phyloP scores from a whole-genome alignment of 2,797 vertebrate species.

The Luscinia luscinia region DNA sequence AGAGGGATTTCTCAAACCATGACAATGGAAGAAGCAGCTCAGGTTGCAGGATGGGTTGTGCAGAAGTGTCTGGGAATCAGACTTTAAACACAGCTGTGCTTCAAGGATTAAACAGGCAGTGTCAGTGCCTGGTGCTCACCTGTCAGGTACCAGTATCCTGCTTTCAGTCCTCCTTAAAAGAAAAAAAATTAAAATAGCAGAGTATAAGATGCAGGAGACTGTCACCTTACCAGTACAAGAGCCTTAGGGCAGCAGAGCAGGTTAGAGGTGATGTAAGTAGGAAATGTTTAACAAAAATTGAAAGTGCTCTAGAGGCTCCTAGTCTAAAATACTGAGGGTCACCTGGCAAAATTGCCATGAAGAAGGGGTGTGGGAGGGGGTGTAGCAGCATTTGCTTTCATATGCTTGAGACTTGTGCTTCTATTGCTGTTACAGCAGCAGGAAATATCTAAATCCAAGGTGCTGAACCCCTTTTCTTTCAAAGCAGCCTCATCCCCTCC shows the following conservation, averaged over 20 bases:
- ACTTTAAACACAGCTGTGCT: not conserved
- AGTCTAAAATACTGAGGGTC: not conserved
- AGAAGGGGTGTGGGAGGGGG: fast-evolving
- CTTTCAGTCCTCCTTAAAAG: not conserved
- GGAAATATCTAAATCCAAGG: not conserved
- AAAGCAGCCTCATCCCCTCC: not conserved
- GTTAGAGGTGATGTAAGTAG: not conserved
- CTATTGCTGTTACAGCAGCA: not conserved
- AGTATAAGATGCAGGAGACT: not conserved
- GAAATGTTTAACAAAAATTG: not conserved
- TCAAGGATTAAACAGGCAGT: not conserved
- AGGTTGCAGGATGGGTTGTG: not conserved
- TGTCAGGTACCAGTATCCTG: not conserved
- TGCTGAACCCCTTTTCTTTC: not conserved
- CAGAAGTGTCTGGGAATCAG: not conserved
- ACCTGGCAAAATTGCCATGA: not conserved
- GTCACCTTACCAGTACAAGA: not conserved
- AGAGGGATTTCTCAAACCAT: not conserved
- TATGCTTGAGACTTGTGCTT: not conserved
- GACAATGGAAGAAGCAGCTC: not conserved
- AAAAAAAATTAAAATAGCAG: not conserved
- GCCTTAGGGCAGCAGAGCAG: not conserved
- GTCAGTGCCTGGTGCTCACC: not conserved
- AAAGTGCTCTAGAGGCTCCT: not conserved
- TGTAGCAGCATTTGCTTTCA: not conserved